These are phyloP conservation scores for Amphiduros pacificus DNA, from an alignment of 2,888 invertebrate genomes.

Conservation along the genomic window DNA sequence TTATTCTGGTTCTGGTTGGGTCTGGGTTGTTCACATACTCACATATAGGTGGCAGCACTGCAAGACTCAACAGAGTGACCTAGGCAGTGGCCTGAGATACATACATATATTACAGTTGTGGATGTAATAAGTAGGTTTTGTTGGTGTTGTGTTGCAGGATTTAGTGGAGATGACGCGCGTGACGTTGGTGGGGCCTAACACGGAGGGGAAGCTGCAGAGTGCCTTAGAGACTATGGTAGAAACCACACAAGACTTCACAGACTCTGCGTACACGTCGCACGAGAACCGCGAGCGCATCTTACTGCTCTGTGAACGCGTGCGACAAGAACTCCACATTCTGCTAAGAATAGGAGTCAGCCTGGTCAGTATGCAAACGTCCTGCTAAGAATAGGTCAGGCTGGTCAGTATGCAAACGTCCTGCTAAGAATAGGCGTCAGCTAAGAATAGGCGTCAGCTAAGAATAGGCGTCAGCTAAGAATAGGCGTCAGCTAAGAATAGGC, in stretches of 20 bases:
- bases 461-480: too few species aligned
- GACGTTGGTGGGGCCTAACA: constrained; percentile 71
- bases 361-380: constrained; percentile 64
- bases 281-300: constrained; percentile 81
- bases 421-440: too few species aligned
- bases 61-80: too few species aligned
- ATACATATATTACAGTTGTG: background rate
- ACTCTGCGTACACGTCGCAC: constrained; percentile 97
- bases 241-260: constrained; percentile 94
- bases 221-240: constrained; percentile 85
- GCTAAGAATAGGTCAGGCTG: too few species aligned
- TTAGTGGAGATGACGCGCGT: constrained; percentile 84
- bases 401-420: too few species aligned
- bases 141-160: constrained; percentile 58
- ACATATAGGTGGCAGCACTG: too few species aligned
- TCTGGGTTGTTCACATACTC: too few species aligned
- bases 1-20: too few species aligned
- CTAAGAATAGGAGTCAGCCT: constrained; percentile 82
- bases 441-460: too few species aligned
- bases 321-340: constrained; percentile 87
- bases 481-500: too few species aligned
- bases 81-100: background rate
- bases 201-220: constrained; percentile 78
- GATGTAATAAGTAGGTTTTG: background rate
- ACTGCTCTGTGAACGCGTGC: constrained; percentile 81